Percentiles rank a stretch among this genome's conserved stretches.
Evolutionary conservation across 2,113 vertebrate species (phyloP).

Genomic region (Sprattus sprattus): DNA sequence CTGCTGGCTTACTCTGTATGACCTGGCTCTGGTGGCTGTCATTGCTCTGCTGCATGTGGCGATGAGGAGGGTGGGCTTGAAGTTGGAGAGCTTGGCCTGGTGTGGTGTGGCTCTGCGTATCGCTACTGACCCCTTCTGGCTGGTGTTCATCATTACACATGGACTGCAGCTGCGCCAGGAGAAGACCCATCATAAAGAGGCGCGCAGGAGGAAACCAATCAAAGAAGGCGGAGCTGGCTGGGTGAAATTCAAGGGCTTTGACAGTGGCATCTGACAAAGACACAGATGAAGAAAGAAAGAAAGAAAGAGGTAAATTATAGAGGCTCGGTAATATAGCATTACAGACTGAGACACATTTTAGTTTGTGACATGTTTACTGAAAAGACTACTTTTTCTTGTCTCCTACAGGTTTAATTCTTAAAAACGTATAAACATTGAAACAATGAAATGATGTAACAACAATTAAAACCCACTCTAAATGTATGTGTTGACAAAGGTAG

Average conservation of each 20-base stretch:
- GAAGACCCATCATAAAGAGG: background rate
- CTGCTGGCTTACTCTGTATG: constrained; percentile 5
- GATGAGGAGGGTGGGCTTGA: background rate
- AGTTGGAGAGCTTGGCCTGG: constrained; percentile 11
- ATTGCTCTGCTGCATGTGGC: constrained; percentile 20
- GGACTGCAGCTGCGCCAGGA: constrained; percentile 3
- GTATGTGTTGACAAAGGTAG: background rate
- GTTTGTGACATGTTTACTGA: background rate
- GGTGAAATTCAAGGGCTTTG: constrained; percentile 26
- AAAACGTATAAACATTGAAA: background rate
- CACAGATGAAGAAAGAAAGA: background rate
- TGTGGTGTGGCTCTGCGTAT: constrained; percentile 15
- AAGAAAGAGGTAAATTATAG: background rate
- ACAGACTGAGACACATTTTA: background rate
- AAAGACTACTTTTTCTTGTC: background rate
- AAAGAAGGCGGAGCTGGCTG: background rate
- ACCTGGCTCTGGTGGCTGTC: constrained; percentile 19
- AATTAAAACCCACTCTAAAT: background rate
- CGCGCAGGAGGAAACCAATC: background rate
- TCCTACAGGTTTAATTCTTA: background rate
- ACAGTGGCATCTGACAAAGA: constrained; percentile 7
- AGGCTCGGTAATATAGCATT: background rate
- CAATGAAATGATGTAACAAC: background rate
- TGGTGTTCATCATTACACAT: constrained; percentile 30
- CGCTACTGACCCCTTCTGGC: constrained; percentile 42